These are phyloP conservation scores for Butorides virescens DNA, from an alignment of 2,113 vertebrate genomes.

Conservation along the genomic window DNA sequence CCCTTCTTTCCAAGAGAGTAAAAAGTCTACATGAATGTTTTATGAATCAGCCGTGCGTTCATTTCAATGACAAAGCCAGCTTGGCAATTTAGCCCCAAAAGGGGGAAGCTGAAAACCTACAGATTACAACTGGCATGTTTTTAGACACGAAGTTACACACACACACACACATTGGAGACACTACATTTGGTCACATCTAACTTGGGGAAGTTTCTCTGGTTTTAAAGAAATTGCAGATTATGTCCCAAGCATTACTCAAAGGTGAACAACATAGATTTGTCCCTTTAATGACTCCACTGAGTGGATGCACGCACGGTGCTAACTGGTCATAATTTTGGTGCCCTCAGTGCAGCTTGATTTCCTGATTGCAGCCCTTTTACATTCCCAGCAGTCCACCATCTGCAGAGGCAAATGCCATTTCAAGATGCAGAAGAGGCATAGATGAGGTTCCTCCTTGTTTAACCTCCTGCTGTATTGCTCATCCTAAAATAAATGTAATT, in stretches of 20 bases:
- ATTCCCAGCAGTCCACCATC: constrained; percentile 25
- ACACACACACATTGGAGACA: neutral
- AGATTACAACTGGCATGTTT: neutral
- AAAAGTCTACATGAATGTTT: constrained; percentile 34
- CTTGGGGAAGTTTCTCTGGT: neutral
- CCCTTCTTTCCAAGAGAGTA: constrained; percentile 27
- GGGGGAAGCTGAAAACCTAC: constrained; percentile 9
- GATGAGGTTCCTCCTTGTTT: neutral
- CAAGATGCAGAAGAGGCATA: neutral
- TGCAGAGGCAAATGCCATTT: constrained; percentile 13
- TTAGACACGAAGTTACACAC: neutral
- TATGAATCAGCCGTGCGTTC: constrained; percentile 48
- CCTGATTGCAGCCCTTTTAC: constrained; percentile 31
- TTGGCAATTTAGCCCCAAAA: constrained; percentile 38
- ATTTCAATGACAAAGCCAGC: constrained; percentile 28
- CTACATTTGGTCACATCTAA: neutral
- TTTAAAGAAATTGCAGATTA: neutral
- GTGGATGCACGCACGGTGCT: neutral
- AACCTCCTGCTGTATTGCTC: constrained; percentile 12
- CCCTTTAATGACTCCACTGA: neutral
- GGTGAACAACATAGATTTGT: neutral
- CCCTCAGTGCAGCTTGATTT: neutral
- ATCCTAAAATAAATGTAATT: neutral
- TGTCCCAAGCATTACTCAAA: neutral
- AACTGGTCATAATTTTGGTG: neutral